Conservation (phyloP, 1,140 invertebrate species). For the Hydropsyche tenuis region DNA sequence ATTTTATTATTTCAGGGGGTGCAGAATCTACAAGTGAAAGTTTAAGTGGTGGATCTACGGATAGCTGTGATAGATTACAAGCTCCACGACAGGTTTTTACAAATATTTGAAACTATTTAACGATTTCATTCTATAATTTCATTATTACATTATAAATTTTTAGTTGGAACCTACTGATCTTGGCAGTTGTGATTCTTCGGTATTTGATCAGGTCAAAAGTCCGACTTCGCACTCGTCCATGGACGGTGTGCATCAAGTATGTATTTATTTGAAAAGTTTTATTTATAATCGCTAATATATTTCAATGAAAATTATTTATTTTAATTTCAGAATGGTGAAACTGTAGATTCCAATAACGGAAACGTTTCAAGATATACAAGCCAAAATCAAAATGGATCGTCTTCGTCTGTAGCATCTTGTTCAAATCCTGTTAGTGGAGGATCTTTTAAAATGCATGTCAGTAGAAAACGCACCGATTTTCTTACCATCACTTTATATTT, state of each 20-base stretch:
- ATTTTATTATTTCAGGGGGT: slow-evolving; percentile 20
- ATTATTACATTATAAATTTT: slow-evolving; percentile 48
- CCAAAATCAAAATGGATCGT: slow-evolving; percentile 55
- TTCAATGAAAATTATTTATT: neutral
- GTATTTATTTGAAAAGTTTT: slow-evolving; percentile 1
- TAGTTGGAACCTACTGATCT: slow-evolving; percentile 64
- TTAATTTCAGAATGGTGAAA: slow-evolving; percentile 44
- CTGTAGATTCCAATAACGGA: slow-evolving; percentile 41
- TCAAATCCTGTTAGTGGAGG: slow-evolving; percentile 53
- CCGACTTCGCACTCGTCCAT: slow-evolving; percentile 60
- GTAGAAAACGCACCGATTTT: slow-evolving; percentile 5
- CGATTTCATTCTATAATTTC: slow-evolving; percentile 1
- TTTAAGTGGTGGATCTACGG: slow-evolving; percentile 45
- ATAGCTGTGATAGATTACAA: slow-evolving; percentile 48
- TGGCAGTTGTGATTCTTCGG: slow-evolving; percentile 67
- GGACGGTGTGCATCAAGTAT: slow-evolving; percentile 59
- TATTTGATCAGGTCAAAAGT: slow-evolving; percentile 63
- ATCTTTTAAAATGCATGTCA: slow-evolving; percentile 59
- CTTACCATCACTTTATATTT: neutral
- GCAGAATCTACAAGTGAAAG: slow-evolving; percentile 44
- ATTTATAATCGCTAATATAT: neutral
- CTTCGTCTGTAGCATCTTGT: slow-evolving; percentile 56
- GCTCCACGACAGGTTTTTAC: slow-evolving; percentile 42
- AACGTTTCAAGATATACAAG: slow-evolving; percentile 37
- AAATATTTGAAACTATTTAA: slow-evolving; percentile 1